A percentile compares a stretch with the other conserved stretches of the same genome.
phyloP scores from a whole-genome alignment of 2,113 vertebrate species.

The Spilogale gracilis region DNA sequence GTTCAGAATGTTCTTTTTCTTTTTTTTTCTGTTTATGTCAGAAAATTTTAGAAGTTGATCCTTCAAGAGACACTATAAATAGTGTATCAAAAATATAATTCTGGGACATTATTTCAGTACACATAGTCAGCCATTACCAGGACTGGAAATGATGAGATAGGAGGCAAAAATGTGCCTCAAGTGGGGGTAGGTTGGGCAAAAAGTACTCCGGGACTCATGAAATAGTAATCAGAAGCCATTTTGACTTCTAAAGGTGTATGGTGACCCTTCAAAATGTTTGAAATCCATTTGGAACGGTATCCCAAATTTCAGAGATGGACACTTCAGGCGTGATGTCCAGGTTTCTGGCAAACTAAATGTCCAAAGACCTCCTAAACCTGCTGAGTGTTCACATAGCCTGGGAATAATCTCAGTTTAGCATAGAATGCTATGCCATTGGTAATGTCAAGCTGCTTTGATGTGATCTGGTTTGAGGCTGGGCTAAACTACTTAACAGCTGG shows the following conservation, averaged over 20 bases:
- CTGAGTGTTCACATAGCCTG: neutral
- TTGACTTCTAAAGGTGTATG: neutral
- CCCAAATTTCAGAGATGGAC: neutral
- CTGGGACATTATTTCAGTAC: neutral
- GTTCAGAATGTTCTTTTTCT: neutral
- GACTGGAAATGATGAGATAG: neutral
- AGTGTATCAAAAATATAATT: constrained; percentile 32
- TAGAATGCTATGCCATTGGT: neutral
- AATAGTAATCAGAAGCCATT: neutral
- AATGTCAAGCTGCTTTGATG: constrained; percentile 2
- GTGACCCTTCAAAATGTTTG: neutral
- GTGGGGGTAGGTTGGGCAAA: neutral
- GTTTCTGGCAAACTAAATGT: constrained; percentile 34
- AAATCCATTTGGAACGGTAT: neutral
- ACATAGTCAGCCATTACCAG: neutral
- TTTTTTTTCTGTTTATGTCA: neutral
- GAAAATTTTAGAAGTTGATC: constrained; percentile 20
- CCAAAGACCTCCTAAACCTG: neutral
- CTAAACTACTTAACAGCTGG: neutral
- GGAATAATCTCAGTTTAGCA: neutral
- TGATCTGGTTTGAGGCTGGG: neutral
- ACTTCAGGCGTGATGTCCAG: neutral
- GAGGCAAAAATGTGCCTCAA: neutral
- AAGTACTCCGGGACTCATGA: neutral
- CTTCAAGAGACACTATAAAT: neutral